A percentile compares a stretch with the other conserved stretches of the same genome.
phyloP scores from a whole-genome alignment of 2,113 vertebrate species.

The Gallinago paraguaiae region DNA sequence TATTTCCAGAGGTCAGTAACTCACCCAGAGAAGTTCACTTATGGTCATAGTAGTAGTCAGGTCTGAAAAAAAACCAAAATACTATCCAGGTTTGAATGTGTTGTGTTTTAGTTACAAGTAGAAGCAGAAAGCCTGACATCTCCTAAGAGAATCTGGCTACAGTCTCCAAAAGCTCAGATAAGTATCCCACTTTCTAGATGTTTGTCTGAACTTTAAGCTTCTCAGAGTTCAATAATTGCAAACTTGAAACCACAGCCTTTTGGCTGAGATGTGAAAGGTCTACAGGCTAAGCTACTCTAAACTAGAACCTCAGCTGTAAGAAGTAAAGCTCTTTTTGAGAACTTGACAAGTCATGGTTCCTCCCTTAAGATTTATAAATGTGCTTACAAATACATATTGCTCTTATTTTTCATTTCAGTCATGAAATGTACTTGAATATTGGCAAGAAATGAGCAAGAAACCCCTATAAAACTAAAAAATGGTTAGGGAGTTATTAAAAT shows the following conservation, averaged over 20 bases:
- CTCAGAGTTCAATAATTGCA: neutral
- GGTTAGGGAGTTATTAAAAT: constrained; percentile 19
- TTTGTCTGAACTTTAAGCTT: constrained; percentile 8
- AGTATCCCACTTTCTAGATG: neutral
- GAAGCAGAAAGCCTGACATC: neutral
- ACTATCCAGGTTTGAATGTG: neutral
- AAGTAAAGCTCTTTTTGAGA: neutral
- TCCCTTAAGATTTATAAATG: constrained; percentile 36
- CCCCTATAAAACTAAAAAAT: neutral
- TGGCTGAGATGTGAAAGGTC: neutral
- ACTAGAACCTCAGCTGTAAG: neutral
- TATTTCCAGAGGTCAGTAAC: neutral
- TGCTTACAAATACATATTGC: neutral
- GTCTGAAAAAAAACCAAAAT: neutral
- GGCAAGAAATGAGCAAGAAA: neutral
- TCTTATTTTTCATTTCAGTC: neutral
- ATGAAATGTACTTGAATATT: neutral
- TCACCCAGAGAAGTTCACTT: neutral
- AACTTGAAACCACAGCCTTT: neutral
- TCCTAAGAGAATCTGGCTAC: neutral
- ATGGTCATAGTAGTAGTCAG: neutral
- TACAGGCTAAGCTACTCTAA: neutral
- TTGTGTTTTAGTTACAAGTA: neutral
- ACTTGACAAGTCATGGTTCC: neutral
- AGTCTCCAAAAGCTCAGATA: neutral